Percentiles rank a stretch among this genome's conserved stretches.
These are phyloP conservation scores for Allacma fusca DNA, from an alignment of 2,888 invertebrate genomes.

Conservation along the genomic window DNA sequence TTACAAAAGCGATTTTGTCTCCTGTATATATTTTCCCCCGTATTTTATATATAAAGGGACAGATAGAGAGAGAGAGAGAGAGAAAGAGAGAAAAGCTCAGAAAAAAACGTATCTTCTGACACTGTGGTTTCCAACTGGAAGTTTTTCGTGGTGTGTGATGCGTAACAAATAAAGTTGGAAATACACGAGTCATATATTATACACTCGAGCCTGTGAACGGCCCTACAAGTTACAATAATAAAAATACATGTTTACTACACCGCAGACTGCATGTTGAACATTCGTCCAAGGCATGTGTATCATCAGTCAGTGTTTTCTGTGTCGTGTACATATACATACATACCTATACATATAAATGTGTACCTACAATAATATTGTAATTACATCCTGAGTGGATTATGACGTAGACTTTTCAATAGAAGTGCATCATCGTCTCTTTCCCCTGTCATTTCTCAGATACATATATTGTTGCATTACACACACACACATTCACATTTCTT, in stretches of 20 bases:
- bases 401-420: neutral
- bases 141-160: slow-evolving; percentile 24
- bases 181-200: slow-evolving; percentile 9
- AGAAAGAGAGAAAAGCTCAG: no score
- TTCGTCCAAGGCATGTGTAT: neutral
- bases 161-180: slow-evolving; percentile 19
- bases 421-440: neutral
- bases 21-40: no score
- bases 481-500: no score
- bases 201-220: neutral
- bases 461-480: no score
- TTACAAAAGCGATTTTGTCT: slow-evolving; percentile 6
- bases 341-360: no score
- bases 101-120: no score
- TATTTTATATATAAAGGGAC: no score
- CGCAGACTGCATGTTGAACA: neutral
- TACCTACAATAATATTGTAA: neutral
- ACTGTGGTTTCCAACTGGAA: slow-evolving; percentile 18
- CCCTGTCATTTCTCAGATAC: no score
- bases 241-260: slow-evolving; percentile 8
- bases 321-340: no score
- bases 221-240: neutral
- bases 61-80: no score
- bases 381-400: slow-evolving; percentile 4
- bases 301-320: neutral